These are phyloP conservation scores for Trichoplusia ni DNA, from an alignment of 1,140 invertebrate genomes.

Conservation along the genomic window DNA sequence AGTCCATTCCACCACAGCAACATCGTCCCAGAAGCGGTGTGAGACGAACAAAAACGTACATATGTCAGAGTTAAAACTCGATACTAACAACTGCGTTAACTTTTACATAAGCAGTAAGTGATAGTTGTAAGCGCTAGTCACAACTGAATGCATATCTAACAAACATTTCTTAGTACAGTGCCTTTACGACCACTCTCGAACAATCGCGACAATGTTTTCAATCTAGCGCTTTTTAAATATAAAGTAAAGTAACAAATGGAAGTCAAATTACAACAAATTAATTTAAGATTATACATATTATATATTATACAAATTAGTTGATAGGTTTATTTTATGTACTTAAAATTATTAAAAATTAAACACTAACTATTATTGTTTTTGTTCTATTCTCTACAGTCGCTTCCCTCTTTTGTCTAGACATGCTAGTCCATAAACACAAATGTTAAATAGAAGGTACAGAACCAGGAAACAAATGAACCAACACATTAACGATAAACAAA, in stretches of 20 bases:
- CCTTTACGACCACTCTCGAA: conserved; percentile 62
- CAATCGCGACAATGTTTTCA: conserved; percentile 58
- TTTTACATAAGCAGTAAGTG: conserved; percentile 76
- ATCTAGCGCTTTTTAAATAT: conserved; percentile 73
- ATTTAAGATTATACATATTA: conserved; percentile 81
- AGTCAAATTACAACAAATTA: conserved; percentile 80
- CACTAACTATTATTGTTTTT: conserved; percentile 61
- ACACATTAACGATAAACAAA: not conserved
- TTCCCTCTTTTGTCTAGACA: no score
- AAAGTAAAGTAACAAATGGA: conserved; percentile 76
- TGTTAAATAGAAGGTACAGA: not conserved
- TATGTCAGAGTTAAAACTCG: conserved; percentile 54
- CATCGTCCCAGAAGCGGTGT: conserved; percentile 84
- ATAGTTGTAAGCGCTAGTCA: conserved; percentile 78
- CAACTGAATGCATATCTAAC: conserved; percentile 56
- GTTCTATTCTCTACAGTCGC: no score
- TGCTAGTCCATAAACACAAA: not conserved
- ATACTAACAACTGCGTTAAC: conserved; percentile 74
- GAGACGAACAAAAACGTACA: conserved; percentile 55
- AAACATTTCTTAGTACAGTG: conserved; percentile 63
- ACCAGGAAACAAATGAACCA: not conserved
- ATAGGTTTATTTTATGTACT: conserved; percentile 81
- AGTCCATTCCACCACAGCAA: conserved; percentile 85
- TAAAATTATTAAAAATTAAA: conserved; percentile 80
- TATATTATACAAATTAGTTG: conserved; percentile 81